Base-by-base conservation (phyloP, 2,888 invertebrate species). In the Glaucopsyche alexis region DNA sequence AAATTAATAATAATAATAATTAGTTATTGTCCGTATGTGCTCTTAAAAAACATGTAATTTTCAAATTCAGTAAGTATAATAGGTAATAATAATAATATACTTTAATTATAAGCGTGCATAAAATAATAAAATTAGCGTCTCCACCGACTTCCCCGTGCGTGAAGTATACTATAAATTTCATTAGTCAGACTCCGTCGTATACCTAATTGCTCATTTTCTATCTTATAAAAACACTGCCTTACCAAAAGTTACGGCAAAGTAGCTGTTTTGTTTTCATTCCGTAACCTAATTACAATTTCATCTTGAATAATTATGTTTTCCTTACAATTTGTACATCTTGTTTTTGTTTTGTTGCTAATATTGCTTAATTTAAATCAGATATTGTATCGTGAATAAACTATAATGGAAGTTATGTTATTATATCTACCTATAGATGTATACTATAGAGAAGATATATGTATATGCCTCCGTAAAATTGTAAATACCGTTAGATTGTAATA, bases 91-190 rank as follows among this genome's bases (percentile, higher is more conserved):
- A 7, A 7, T 52, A 16, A n/a, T n/a, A n/a, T n/a, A n/a, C n/a
- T n/a, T n/a, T n/a, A n/a, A 52, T 52, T 52, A 52, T 52, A 52
- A 52, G 3, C 8, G 11, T 55, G 19, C 19, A 8, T 19, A 19
- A 55, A 55, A 55, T 11, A 19, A 19, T 19, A 14, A 29, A 38
- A 47, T 47, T 49, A 42, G 67, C 69, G 19, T 75, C 86, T 89
- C 90, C 75, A 84, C 69, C 40, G 73, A 71, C 73, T 77, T 78
- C 79, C 64, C 76, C 82, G 82, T 85, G 81, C 85, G 84, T 85
- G 85, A 81, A 84, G 85, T 87, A 89, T 91, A 89, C 87, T 89
- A 89, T 91, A 91, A 92, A 93, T 93, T 92, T 91, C 89, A 91
- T 93, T 90, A 93, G 89, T 87, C 88, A 87, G 89, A 89, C 86